Base-by-base conservation (phyloP, 2,113 vertebrate species). In the Rousettus leschenaultii region DNA sequence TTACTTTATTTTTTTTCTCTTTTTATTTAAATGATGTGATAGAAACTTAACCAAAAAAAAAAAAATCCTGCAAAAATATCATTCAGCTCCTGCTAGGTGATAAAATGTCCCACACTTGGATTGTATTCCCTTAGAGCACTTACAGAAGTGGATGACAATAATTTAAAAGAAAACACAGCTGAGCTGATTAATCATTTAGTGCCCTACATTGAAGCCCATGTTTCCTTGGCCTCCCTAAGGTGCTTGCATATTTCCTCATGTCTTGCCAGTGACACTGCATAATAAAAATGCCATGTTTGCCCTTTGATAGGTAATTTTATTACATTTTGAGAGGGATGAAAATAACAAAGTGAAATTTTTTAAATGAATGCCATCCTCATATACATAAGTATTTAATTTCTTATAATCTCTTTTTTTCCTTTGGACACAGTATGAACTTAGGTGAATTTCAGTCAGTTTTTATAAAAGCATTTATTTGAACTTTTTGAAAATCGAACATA, bases 121-220 rank as follows among this genome's bases (percentile, higher is more conserved):
- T 73, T 94, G n/a, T 35, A 45, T n/a, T 96, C 96, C 26, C 51
- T 95, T 91, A 97, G 84, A 97, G 65, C 59, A 94, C 48, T 96
- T 93, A 91, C 80, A 96, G 84, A 92, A 89, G 83, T 94, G 40
- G 53, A 86, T 97, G 94, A 96, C 87, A 84, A 97, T 87, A 95
- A 97, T 95, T 95, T 96, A 95, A 96, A 95, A 92, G 77, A 90
- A 19, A 96, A 85, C 61, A 83, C 43, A 82, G 78, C 61, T 74
- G 88, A 91, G 22, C 33, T 95, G 91, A 94, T 96, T 90, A 93
- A 96, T 97, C 86, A 89, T 79, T 97, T 86, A 91, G n/a, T 79
- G 78, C 48, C 48, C 68, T 88, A 35, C 73, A 74, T 30, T 22
- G 63, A 94, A 55, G 92, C 71, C 33, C 86, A 48, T 79, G 83